Percentiles rank a stretch among this genome's conserved stretches.
Conservation (phyloP, 2,888 invertebrate species). For the Nesidiocoris tenuis region DNA sequence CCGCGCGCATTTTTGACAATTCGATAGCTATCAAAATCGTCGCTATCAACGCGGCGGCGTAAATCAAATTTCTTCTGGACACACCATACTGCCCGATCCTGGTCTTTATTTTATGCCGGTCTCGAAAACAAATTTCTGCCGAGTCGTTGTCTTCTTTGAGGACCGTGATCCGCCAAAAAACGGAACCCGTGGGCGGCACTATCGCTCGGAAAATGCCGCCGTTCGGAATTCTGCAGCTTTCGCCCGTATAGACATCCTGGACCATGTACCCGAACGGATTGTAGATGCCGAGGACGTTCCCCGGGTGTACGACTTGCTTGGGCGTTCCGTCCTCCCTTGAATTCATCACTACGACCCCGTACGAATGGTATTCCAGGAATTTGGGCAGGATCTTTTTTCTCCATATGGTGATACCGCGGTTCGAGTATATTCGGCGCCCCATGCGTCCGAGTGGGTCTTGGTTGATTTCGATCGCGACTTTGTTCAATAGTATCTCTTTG, state of each 20-base stretch:
- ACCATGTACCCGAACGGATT: constrained; percentile 53
- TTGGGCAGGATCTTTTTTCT: constrained; percentile 49
- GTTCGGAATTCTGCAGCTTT: background rate
- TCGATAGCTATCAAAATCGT: background rate
- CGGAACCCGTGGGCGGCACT: constrained; percentile 19
- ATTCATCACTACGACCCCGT: constrained; percentile 58
- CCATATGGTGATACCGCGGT: constrained; percentile 50
- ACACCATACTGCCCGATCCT: constrained; percentile 12
- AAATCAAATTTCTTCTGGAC: background rate
- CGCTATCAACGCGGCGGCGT: background rate
- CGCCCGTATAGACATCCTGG: constrained; percentile 49
- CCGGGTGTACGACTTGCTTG: constrained; percentile 52
- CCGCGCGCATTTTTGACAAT: no score
- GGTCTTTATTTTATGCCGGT: background rate
- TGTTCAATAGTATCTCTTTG: constrained; percentile 64
- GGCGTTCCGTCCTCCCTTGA: constrained; percentile 56
- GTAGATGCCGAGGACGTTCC: constrained; percentile 54
- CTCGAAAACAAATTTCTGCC: constrained; percentile 4
- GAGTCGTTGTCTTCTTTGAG: background rate
- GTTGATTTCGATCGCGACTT: constrained; percentile 64
- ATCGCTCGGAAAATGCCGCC: background rate
- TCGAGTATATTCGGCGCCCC: constrained; percentile 58
- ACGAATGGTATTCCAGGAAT: constrained; percentile 55
- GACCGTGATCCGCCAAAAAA: constrained; percentile 31
- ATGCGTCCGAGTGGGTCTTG: constrained; percentile 68